Conservation (phyloP, 2,888 invertebrate genomes). For the Agriopis aurantiaria region DNA sequence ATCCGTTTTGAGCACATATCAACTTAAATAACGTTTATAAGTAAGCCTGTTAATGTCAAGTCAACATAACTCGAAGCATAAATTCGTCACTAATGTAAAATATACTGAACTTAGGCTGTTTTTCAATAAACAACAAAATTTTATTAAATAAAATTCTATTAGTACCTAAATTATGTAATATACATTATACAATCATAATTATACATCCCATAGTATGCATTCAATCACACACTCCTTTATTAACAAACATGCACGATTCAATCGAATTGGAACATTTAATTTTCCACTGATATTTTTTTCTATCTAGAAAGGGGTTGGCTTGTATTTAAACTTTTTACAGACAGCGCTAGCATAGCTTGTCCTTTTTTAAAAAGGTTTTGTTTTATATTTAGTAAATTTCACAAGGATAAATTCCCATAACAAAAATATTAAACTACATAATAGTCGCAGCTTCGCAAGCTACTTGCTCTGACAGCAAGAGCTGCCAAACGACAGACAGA, state of each 20-base stretch:
- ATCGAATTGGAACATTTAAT: not conserved
- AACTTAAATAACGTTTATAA: too few relatives aligned
- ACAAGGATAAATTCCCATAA: too few relatives aligned
- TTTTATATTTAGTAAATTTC: too few relatives aligned
- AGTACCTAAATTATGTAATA: slow-evolving; percentile 5
- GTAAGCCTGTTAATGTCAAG: not conserved
- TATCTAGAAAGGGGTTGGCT: not conserved
- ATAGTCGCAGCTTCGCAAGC: too few relatives aligned
- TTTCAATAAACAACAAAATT: not conserved
- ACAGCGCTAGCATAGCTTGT: too few relatives aligned
- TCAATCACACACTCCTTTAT: not conserved
- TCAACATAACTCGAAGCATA: slow-evolving; percentile 6
- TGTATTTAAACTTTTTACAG: too few relatives aligned
- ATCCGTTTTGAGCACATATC: too few relatives aligned
- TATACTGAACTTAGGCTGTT: not conserved
- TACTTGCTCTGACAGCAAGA: too few relatives aligned
- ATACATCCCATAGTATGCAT: not conserved
- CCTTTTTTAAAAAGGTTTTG: too few relatives aligned
- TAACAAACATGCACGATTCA: not conserved
- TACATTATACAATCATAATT: slow-evolving; percentile 7
- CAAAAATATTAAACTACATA: too few relatives aligned
- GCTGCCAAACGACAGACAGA: too few relatives aligned
- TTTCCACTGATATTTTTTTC: too few relatives aligned
- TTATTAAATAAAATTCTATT: not conserved
- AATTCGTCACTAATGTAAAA: not conserved